Base-by-base conservation (phyloP, 2,113 vertebrate genomes). In the Choloepus hoffmanni region DNA sequence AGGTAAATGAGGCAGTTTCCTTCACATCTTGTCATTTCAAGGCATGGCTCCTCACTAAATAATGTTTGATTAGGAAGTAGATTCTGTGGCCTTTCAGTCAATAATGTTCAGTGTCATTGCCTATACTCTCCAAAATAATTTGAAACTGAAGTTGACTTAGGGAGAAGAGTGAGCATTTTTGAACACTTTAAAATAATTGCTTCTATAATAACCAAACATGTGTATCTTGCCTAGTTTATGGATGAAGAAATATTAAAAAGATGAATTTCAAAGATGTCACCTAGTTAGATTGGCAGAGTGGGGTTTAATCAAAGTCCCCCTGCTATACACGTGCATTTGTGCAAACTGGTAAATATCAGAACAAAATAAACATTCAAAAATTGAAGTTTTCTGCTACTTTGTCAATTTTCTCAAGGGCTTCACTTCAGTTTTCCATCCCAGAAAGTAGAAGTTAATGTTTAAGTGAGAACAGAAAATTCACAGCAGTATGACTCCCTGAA, bases 351-450 rank as follows among this genome's bases (percentile, higher is more conserved):
- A 68, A 63, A 79, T 28, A 36, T 63, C 26, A 68, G 84, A 55
- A 95, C 16, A 87, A 93, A 85, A 50, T 73, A 45, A 33, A 82
- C 48, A 90, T 87, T 84, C 70, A 36, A 83, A 95, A 89, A 88
- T 30, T 45, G 23, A 88, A 78, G 28, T 62, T 65, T 90, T 76
- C 63, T 78, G 2, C 55, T 53, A 23, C 13, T 90, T 96, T 48
- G 23, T 48, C 68, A 33, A 1, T 79, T 89, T 81, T 33, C 68
- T 86, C 45, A 79, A 85, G 14, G 53, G 30, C 40, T 90, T 72
- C 23, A 76, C 48, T 89, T 94, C 28, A 73, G 23, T 58, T 86
- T 81, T 90, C 13, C 19, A 50, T 21, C 24, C 81, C 65, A 85
- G 62, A 77, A 58, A 67, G 70, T 68, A 1, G 36, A 92, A 84